Percentiles rank a stretch among this genome's conserved stretches.
Conservation (phyloP, 92 coral and sea anemone species). For the Pocillopora meandrina region DNA sequence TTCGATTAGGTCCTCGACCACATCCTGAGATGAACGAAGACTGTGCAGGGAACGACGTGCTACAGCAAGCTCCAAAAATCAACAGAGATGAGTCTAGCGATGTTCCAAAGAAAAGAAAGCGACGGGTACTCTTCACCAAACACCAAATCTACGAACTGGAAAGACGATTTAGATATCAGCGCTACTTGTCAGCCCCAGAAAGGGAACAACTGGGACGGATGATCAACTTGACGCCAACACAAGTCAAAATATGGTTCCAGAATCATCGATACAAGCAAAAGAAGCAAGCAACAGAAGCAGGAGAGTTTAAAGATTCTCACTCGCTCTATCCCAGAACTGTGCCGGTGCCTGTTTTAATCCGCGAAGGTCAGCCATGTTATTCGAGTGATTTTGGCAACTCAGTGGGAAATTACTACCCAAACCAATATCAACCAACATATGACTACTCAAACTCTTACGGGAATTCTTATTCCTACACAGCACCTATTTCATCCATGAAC, state of each 20-base stretch:
- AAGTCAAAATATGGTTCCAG: slow-evolving; percentile 99
- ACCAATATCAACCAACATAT: slow-evolving; percentile 66
- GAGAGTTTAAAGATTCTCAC: slow-evolving; percentile 86
- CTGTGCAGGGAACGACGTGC: slow-evolving; percentile 51
- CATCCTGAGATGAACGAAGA: slow-evolving; percentile 66
- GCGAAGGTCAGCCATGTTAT: slow-evolving; percentile 93
- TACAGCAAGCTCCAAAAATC: slow-evolving; percentile 49
- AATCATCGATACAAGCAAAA: slow-evolving; percentile 98
- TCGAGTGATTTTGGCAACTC: slow-evolving; percentile 60
- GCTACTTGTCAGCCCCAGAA: slow-evolving; percentile 99
- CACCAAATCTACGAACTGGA: slow-evolving; percentile 98
- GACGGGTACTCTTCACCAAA: slow-evolving; percentile 95
- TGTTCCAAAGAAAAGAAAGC: slow-evolving; percentile 90
- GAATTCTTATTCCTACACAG: slow-evolving; percentile 53
- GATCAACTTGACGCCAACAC: slow-evolving; percentile 98
- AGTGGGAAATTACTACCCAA: slow-evolving; percentile 59
- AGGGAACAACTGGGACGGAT: slow-evolving; percentile 97
- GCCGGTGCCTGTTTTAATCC: slow-evolving; percentile 90
- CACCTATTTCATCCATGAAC: slow-evolving; percentile 60
- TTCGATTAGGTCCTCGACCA: slow-evolving; percentile 73
- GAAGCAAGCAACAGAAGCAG: slow-evolving; percentile 94
- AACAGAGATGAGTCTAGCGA: slow-evolving; percentile 68
- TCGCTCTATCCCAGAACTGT: slow-evolving; percentile 90
- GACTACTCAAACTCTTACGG: slow-evolving; percentile 73
- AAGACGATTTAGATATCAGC: slow-evolving; percentile 95